Conservation (phyloP, 2,113 vertebrate genomes). For the Poeciliopsis retropinna region DNA sequence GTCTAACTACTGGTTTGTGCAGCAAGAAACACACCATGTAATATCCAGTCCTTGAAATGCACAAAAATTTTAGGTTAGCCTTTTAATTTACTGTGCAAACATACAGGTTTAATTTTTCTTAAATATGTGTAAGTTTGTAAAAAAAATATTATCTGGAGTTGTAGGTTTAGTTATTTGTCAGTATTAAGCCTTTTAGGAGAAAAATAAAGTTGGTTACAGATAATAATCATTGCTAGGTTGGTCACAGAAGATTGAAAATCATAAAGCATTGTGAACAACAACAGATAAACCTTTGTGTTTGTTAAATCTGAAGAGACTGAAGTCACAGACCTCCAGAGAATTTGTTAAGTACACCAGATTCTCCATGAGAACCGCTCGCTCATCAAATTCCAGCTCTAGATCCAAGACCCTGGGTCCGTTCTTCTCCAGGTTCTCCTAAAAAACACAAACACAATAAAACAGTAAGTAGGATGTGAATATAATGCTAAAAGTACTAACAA, state of each 20-base stretch:
- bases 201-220: constrained; percentile 35
- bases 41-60: background rate
- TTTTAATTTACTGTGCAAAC: constrained; percentile 7
- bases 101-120: constrained; percentile 3
- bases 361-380: constrained; percentile 89
- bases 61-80: background rate
- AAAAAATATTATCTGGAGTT: constrained; percentile 3
- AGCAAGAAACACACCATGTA: background rate
- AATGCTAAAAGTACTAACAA: no score
- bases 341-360: constrained; percentile 96
- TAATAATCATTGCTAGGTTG: background rate
- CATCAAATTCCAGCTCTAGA: constrained; percentile 94
- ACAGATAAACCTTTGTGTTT: background rate
- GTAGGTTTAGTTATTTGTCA: constrained; percentile 4
- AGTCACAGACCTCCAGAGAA: constrained; percentile 87
- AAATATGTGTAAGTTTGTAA: constrained; percentile 23
- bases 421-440: constrained; percentile 94
- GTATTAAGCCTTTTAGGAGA: constrained; percentile 31
- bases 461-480: no score
- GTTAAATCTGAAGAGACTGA: background rate
- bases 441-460: constrained; percentile 18
- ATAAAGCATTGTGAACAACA: background rate
- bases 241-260: background rate
- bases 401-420: constrained; percentile 89
- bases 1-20: background rate